Base-by-base conservation (phyloP, 2,888 invertebrate species). In the Mellilla xanthometata region DNA sequence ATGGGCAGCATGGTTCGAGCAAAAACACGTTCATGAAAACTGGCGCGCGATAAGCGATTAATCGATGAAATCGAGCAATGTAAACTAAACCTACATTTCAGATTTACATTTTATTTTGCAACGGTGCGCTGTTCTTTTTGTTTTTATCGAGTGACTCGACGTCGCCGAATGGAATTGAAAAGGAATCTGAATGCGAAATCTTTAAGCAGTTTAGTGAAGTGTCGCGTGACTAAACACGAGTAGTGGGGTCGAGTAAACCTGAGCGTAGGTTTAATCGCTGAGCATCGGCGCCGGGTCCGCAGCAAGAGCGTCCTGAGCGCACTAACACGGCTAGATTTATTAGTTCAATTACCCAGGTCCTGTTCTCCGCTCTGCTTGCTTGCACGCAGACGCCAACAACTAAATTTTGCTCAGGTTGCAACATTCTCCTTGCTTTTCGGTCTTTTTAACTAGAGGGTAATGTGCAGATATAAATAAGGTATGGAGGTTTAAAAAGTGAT, bases 271-370 rank as follows among this genome's bases (percentile, higher is more conserved):
- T 83, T 83, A 84, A 82, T 79, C 73, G 80, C 79, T 74, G 71
- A 72, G 67, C 76, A 72, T 77, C 81, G 82, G 82, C 81, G 78
- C 78, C 72, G 72, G 66, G 9, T 29, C 33, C 34, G 34, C 45
- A 9, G 23, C 8, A 32, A 32, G 34, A 38, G 39, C 29, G 46
- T 31, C 30, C 39, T 39, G 30, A 40, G 39, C 76, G 80, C 51
- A 48, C 29, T 78, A 75, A 77, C 81, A 74, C 67, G 75, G 71
- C 77, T 77, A 85, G 87, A 88, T 88, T 87, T 88, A 88, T 87
- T 87, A 82, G 85, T 86, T 87, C 87, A 87, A 88, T 88, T 88
- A 88, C 80, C 84, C 75, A 71, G 70, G 66, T 70, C 73, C 76
- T 83, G 82, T 77, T 81, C 76, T 68, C 62, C 71, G 78, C 76